Base-by-base conservation (phyloP, 1,140 invertebrate genomes). In the Papilio xuthus region DNA sequence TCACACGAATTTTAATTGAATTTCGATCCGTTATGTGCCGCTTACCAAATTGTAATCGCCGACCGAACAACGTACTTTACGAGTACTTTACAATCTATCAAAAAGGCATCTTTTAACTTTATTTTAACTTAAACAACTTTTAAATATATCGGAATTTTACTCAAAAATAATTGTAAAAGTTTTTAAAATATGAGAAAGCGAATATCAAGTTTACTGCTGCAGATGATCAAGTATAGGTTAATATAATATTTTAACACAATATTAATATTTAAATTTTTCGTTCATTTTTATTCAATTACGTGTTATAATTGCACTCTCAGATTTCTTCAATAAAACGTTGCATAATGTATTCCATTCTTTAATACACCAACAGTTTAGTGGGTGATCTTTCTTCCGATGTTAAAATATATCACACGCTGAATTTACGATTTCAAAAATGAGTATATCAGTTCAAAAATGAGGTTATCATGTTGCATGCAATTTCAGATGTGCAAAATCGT, bases 1-100 rank as follows among this genome's bases (percentile, higher is more conserved):
- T 76, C 53, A 60, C 74, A 42, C 74, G 74, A 76, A 76, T 76
- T 76, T 76, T 76, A 76, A 76, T 76, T 60, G 74, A 56, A 18
- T 73, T 50, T 73, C 53, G 53, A 18, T 60, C 74, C 74, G 74
- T 76, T 76, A 76, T 63, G 47, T 32, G 47, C 47, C 60, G 26
- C 26, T 75, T 32, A 32, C 72, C 28, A 50, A 56, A 75, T 37
- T 56, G 73, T 75, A 56, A 26, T 37, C 50, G 28, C 50, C 4
- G 60, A 26, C 10, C 3, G 60, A 32, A 67, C 60, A 67, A 26
- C 53, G 53, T 63, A 63, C 13, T 32, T 67, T 67, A 67, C 60
- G 32, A 67, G 13, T 67, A 67, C 26, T 4, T 13, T 12, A 4
- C 28, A 60, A 60, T 47, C 13, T 20, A 10, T 53, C 18, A 53